phyloP scores from a whole-genome alignment of 2,888 invertebrate genomes.

The Cryptocheilus praepositus region DNA sequence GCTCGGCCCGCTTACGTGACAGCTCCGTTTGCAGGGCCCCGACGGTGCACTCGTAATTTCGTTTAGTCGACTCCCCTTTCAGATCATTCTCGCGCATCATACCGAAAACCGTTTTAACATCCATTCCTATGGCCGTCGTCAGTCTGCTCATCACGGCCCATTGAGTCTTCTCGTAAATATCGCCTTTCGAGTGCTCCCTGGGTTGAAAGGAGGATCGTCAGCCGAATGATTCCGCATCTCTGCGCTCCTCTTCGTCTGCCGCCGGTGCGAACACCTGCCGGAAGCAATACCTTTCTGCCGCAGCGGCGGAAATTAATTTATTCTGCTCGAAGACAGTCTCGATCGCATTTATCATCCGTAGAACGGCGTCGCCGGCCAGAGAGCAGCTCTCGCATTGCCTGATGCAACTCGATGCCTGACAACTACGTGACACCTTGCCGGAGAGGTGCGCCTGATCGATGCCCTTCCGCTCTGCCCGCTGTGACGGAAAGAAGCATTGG shows the following conservation, averaged over 20 bases:
- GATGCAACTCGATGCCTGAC: conserved; percentile 26
- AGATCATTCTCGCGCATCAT: conserved; percentile 34
- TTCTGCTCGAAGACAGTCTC: conserved; percentile 43
- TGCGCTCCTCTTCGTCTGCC: not conserved
- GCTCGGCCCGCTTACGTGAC: conserved; percentile 23
- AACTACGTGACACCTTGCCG: not conserved
- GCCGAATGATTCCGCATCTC: conserved; percentile 15
- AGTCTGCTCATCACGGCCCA: conserved; percentile 57
- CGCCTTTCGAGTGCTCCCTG: conserved; percentile 42
- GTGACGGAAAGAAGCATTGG: not conserved
- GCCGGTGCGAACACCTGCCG: conserved; percentile 10
- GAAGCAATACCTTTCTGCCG: conserved; percentile 40
- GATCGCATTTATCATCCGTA: conserved; percentile 51
- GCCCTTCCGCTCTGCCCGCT: not conserved
- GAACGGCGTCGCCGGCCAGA: conserved; percentile 36
- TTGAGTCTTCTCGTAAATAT: conserved; percentile 55
- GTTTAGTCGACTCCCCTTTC: conserved; percentile 25
- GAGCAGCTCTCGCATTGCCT: conserved; percentile 46
- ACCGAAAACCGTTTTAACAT: conserved; percentile 38
- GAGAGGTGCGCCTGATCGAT: not conserved
- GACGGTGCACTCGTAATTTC: conserved; percentile 32
- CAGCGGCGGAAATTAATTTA: conserved; percentile 54
- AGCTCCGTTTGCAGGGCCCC: conserved; percentile 20
- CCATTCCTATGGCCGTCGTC: conserved; percentile 41
- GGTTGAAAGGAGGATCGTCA: conserved; percentile 29